Evolutionary conservation across 2,888 invertebrate genomes (phyloP), one percentile per base, ranked within the genome.

Genomic region (Tetheella fluctuosa): DNA sequence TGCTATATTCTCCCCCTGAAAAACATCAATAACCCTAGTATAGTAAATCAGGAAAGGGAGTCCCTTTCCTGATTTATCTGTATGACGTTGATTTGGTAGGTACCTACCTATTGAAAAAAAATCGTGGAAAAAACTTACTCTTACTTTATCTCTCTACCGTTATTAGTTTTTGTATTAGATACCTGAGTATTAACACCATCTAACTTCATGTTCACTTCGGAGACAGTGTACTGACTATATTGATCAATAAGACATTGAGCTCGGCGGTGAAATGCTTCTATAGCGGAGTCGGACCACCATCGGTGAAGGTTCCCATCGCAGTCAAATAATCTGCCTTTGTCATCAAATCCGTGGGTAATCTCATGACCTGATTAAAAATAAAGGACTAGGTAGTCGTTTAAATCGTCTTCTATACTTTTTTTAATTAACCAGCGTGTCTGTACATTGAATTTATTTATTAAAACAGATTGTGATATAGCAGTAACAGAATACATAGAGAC

Each of bases 1-100:
- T 0, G 99, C 99, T 76, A 99, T 99, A 81, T 99, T 99, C 88
- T 99, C 99, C 1, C 97, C 97, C 91, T 95, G 87, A n/a, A 34
- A 59, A 64, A 57, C 37, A 52, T 42, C 7, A 34, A 34, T 8
- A n/a, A n/a, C n/a, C n/a, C n/a, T n/a, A n/a, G n/a, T n/a, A n/a
- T n/a, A n/a, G n/a, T n/a, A n/a, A 34, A 10, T 30, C 10, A 30
- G 10, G 7, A 30, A 2, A 10, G 30, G 7, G 30, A 30, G 30
- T 7, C 30, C 10, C 10, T 30, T 8, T 30, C 7, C 10, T 10
- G 30, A 30, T 10, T 25, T 25, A 28, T 28, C 28, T 5, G 28
- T 7, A 28, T 3, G 28, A 3, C 28, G 7, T 28, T 28, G 28
- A 28, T 28, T 28, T 28, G 28, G 6, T 28, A 6, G 28, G 28